A percentile compares a stretch with the other conserved stretches of the same genome.
These are phyloP conservation scores for Melanotaenia duboulayi DNA, from an alignment of 2,113 vertebrate species.

Conservation along the genomic window DNA sequence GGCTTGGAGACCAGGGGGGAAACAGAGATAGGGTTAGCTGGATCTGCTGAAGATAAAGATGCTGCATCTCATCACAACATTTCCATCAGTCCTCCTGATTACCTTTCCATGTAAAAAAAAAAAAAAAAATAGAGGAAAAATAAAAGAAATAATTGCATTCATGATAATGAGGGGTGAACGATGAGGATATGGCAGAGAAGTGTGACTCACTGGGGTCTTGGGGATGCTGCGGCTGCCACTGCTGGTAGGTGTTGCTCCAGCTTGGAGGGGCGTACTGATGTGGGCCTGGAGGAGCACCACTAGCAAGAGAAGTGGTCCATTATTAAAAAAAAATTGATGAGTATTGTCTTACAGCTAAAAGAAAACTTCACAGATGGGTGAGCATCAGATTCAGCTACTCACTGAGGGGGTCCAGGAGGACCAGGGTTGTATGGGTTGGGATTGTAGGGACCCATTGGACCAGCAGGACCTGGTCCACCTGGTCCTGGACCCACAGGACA, in stretches of 20 bases:
- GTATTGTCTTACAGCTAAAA: background rate
- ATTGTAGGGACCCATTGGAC: conserved; percentile 92
- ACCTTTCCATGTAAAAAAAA: conserved; percentile 30
- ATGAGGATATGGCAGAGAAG: background rate
- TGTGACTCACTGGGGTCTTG: conserved; percentile 88
- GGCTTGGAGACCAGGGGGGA: conserved; percentile 60
- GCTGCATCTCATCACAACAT: conserved; percentile 55
- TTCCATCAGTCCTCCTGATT: conserved; percentile 51
- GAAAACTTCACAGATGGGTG: background rate
- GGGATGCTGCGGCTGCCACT: conserved; percentile 90
- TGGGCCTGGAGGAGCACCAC: conserved; percentile 86
- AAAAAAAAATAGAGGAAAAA: no score
- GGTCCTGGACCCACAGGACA: conserved; percentile 86
- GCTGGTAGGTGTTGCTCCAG: conserved; percentile 90
- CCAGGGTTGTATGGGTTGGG: conserved; percentile 90
- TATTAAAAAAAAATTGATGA: background rate
- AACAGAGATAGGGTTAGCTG: conserved; percentile 61
- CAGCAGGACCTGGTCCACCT: conserved; percentile 83
- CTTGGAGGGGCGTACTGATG: conserved; percentile 90
- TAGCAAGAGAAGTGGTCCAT: conserved; percentile 52
- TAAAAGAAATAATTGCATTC: background rate
- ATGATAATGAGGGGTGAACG: background rate
- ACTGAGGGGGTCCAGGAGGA: conserved; percentile 90
- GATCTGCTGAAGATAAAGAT: conserved; percentile 18
- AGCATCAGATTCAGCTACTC: conserved; percentile 67